Base-by-base conservation (phyloP, 2,113 vertebrate species). In the Chaetodon auriga region DNA sequence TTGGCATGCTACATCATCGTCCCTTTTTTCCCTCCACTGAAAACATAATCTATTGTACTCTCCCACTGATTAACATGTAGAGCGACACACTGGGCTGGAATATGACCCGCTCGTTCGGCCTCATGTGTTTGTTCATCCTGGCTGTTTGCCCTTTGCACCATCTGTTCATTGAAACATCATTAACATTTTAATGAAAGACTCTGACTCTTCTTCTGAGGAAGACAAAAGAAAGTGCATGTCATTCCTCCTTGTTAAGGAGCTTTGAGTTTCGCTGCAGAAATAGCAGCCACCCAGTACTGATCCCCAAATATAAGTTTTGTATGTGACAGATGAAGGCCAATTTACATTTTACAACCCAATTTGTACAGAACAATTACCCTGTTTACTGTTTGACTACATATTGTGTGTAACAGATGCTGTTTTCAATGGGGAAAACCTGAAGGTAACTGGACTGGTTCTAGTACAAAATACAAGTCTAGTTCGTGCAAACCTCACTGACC, bases 101-200 rank as follows among this genome's bases (percentile, higher is more conserved):
- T 78, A 36, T 75, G 71, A 80, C 71, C 70, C 61, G 10, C 36
- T 75, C 0, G 1, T 64, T 80, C 19, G 5, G 23, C 58, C 64
- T 19, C 36, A 21, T 57, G n/a, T 75, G 70, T 68, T 80, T 76
- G 60, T 77, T 71, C 30, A 62, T 15, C 14, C 54, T 72, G 57
- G 49, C 64, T 61, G 64, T 79, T 80, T 85, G 83, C 81, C 84
- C 83, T 84, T 86, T 86, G 60, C 9, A 25, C 87, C 86, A 87
- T 86, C 85, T 91, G 86, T 78, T 90, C 84, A 54, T 57, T 63
- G 68, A 80, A 76, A 82, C 58, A 73, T 55, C 8, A 71, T 82
- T 82, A 85, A 72, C 62, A 77, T 86, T 55, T 76, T 62, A 45
- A 79, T 76, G 54, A 51, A 74, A 35, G 58, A 62, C 46, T 13